Evolutionary conservation across 1,140 invertebrate genomes (phyloP), one percentile per base, ranked within the genome.

Genomic region (Orchestia grillus): DNA sequence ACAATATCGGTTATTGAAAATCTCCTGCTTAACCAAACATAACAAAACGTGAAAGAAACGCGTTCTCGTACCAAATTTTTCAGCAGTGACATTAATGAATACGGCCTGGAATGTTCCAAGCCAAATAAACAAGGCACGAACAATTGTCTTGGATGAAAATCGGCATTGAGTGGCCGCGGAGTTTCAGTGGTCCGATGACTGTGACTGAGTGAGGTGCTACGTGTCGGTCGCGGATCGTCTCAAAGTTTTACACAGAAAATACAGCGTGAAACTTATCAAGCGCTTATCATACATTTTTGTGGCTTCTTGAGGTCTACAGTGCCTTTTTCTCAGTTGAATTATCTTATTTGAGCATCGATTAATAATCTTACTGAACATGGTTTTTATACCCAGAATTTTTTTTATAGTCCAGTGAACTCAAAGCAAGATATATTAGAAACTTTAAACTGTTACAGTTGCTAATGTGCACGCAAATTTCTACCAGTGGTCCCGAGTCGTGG

Each of bases 131-230:
- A 77, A 77, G 36, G 36, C 62, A 3, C 28, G 62, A 77, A 36
- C 28, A 3, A 23, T 77, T 77, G 11, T 36, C 28, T 23, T 1
- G 62, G 15, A 41, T 90, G 88, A 90, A 87, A 90, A 90, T 90
- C 28, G 8, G 42, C 43, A 41, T 44, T 36, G n/a, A 90, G 88
- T 90, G 11, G 88, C 88, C 88, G 88, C 42, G 88, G 88, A 90
- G 88, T 90, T 90, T 90, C 88, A 90, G 88, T 90, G n/a, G 88
- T 3, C 41, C 88, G n/a, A 41, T 90, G 88, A 90, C 88, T 44
- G 43, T 44, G 88, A 90, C 43, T 11, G 88, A 42, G 88, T 90
- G 88, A 41, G 88, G 62, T 77, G 62, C 28, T 77, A 1, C 62
- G 62, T 36, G 62, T 36, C 62, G 62, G 62, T 36, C 62, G 62